These are phyloP conservation scores for Xestia xanthographa DNA, from an alignment of 2,888 invertebrate genomes.

Conservation along the genomic window DNA sequence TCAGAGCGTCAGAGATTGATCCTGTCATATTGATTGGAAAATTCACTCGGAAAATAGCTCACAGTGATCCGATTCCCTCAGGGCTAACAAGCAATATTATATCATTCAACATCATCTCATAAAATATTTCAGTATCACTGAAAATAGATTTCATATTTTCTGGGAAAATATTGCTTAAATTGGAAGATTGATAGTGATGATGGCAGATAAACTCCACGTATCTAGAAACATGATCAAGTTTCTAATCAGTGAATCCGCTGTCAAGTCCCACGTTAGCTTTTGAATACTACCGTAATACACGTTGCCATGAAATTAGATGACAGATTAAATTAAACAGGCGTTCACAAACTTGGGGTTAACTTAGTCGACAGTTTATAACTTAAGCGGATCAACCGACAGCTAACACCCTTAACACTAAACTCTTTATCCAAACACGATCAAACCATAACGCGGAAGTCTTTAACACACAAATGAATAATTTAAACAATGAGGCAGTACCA, in stretches of 20 bases:
- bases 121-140: conserved; percentile 11
- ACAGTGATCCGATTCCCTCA: neutral
- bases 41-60: too few relatives aligned
- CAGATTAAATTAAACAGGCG: conserved; percentile 40
- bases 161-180: conserved; percentile 1
- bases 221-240: conserved; percentile 13
- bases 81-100: conserved; percentile 1
- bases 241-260: conserved; percentile 7
- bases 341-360: conserved; percentile 35
- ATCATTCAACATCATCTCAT: conserved; percentile 9
- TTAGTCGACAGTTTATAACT: conserved; percentile 23
- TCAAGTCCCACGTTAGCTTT: conserved; percentile 20
- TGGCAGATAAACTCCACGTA: neutral
- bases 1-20: neutral
- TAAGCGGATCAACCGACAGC: conserved; percentile 30
- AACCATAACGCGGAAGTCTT: conserved; percentile 55
- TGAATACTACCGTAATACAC: conserved; percentile 9
- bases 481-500: conserved; percentile 54
- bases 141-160: conserved; percentile 10
- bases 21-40: conserved; percentile 10
- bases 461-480: conserved; percentile 58
- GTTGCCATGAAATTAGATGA: conserved; percentile 24
- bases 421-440: conserved; percentile 51
- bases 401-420: conserved; percentile 28
- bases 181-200: neutral